phyloP scores from a whole-genome alignment of 2,113 vertebrate species.

The Mus musculus region DNA sequence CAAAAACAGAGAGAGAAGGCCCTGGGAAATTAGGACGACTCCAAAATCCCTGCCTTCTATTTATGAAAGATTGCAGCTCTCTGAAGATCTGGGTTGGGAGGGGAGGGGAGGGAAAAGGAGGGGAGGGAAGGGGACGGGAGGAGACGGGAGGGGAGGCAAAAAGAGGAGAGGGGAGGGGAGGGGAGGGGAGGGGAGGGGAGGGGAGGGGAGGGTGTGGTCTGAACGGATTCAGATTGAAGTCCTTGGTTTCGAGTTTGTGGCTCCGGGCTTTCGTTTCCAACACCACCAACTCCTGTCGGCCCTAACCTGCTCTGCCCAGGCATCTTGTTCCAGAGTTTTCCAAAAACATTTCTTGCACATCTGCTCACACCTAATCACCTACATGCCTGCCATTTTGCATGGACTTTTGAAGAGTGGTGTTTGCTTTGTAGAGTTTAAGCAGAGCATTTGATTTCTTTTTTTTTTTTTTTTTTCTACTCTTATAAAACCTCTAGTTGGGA shows the following conservation, averaged over 20 bases:
- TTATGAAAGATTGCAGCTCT: slow-evolving; percentile 29
- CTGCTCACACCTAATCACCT: slow-evolving; percentile 60
- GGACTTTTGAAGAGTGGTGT: slow-evolving; percentile 62
- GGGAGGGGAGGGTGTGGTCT: background rate
- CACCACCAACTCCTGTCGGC: background rate
- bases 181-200: fast-evolving
- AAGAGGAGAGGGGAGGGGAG: background rate
- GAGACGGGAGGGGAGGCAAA: fast-evolving
- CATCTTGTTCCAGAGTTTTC: background rate
- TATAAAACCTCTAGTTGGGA: slow-evolving; percentile 73
- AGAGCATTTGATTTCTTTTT: slow-evolving; percentile 68
- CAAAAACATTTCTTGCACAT: slow-evolving; percentile 62
- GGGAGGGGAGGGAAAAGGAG: background rate
- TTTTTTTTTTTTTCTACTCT: slow-evolving; percentile 52
- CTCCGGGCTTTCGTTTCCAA: slow-evolving; percentile 29
- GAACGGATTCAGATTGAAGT: background rate
- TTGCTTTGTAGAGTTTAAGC: slow-evolving; percentile 68
- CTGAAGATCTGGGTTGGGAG: slow-evolving; percentile 32
- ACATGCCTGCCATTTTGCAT: slow-evolving; percentile 42
- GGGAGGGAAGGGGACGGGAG: fast-evolving
- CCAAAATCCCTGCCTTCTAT: slow-evolving; percentile 31
- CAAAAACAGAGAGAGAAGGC: slow-evolving; percentile 49
- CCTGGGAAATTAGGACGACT: background rate
- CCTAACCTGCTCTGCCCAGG: background rate
- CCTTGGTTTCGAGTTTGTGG: slow-evolving; percentile 32